These are phyloP conservation scores for Cynodonichthys magdalenae DNA, from an alignment of 2,797 vertebrate genomes.

Conservation along the genomic window DNA sequence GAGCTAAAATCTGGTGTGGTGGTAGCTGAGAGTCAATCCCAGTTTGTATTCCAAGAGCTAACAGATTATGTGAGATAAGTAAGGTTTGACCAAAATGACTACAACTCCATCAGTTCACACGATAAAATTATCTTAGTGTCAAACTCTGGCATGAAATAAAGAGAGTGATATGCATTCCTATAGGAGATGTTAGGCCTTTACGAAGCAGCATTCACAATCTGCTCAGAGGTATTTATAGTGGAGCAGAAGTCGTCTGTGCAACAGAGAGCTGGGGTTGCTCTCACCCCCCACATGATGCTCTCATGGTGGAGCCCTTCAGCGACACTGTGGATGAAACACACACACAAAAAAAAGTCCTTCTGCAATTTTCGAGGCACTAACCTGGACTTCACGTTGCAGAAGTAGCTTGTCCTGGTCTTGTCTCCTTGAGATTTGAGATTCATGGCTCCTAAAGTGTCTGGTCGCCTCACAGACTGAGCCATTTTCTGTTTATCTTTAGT, in stretches of 20 bases:
- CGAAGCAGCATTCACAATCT: conserved; percentile 18
- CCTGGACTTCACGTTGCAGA: conserved; percentile 83
- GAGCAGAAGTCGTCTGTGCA: conserved; percentile 49
- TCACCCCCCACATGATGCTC: conserved; percentile 37
- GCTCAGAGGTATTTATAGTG: conserved; percentile 60
- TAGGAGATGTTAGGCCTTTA: background rate
- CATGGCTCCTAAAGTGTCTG: conserved; percentile 50
- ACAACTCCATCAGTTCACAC: too few relatives aligned
- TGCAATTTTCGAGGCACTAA: conserved; percentile 43
- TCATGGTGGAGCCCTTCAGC: conserved; percentile 10
- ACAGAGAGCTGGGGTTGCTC: conserved; percentile 20
- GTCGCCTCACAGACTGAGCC: conserved; percentile 69
- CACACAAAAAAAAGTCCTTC: conserved; percentile 20
- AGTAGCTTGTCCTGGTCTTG: conserved; percentile 77
- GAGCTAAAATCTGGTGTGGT: too few relatives aligned
- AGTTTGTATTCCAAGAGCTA: too few relatives aligned
- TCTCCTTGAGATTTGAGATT: conserved; percentile 71
- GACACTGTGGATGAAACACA: conserved; percentile 7
- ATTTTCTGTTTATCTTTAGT: conserved; percentile 44
- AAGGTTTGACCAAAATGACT: too few relatives aligned
- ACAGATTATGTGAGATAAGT: too few relatives aligned
- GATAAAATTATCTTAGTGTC: too few relatives aligned
- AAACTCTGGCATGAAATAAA: too few relatives aligned
- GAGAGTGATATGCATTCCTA: too few relatives aligned
- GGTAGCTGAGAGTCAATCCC: too few relatives aligned